Conservation (phyloP, 2,113 vertebrate genomes). For the Anoura caudifer region DNA sequence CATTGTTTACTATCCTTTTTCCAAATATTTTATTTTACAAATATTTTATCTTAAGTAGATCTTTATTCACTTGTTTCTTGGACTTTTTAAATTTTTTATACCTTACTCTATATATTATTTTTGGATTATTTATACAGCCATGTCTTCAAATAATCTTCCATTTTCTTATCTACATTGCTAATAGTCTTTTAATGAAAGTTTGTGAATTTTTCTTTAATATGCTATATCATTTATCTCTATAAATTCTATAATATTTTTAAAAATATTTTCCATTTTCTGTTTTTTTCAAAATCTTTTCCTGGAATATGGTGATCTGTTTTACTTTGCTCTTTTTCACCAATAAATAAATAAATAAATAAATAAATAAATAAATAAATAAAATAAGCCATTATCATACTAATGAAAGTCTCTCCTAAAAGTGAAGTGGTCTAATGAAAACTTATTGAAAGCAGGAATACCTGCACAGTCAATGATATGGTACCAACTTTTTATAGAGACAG, state of each 20-base stretch:
- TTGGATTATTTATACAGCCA: background rate
- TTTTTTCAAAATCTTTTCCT: background rate
- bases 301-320: background rate
- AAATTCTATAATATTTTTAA: background rate
- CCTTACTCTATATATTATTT: background rate
- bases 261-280: background rate
- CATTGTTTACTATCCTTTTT: background rate
- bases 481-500: background rate
- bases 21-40: too few relatives aligned
- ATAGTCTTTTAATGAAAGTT: background rate
- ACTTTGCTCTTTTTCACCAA: background rate
- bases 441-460: background rate
- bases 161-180: background rate
- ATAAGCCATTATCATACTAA: background rate
- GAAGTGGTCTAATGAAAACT: background rate
- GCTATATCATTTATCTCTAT: background rate
- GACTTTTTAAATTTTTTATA: background rate
- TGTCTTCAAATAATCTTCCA: background rate
- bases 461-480: background rate
- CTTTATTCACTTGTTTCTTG: background rate
- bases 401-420: background rate
- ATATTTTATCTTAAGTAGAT: background rate
- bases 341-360: too few relatives aligned
- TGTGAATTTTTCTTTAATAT: background rate
- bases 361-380: too few relatives aligned